Conservation (phyloP, 2,888 invertebrate species). For the Phyllotreta cruciferae region DNA sequence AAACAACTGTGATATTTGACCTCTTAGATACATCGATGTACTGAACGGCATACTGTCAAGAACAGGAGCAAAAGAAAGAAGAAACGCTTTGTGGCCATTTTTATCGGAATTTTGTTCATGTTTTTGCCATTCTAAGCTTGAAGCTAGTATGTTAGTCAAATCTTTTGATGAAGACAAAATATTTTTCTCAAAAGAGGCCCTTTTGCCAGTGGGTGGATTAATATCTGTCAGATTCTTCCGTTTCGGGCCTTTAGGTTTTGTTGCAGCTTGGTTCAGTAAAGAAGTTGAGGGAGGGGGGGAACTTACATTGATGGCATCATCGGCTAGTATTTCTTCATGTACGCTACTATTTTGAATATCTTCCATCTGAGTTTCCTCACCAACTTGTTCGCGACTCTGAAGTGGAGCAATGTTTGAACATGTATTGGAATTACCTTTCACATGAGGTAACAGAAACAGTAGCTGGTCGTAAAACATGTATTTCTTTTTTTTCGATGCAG, state of each 20-base stretch:
- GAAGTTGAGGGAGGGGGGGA: slow-evolving; percentile 1
- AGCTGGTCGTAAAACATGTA: slow-evolving; percentile 25
- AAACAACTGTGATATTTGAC: slow-evolving; percentile 8
- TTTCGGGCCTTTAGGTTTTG: slow-evolving; percentile 3
- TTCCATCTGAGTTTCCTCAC: background rate
- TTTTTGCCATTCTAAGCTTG: slow-evolving; percentile 7
- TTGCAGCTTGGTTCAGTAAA: background rate
- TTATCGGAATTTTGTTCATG: slow-evolving; percentile 4
- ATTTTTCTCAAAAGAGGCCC: slow-evolving; percentile 2
- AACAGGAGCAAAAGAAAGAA: slow-evolving; percentile 5
- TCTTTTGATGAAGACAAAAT: slow-evolving; percentile 9
- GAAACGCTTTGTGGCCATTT: slow-evolving; percentile 7
- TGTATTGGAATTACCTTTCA: slow-evolving; percentile 23
- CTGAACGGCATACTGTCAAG: slow-evolving; percentile 4
- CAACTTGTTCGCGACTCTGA: slow-evolving; percentile 18
- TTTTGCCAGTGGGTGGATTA: slow-evolving; percentile 6
- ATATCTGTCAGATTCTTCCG: background rate
- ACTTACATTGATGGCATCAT: slow-evolving; percentile 21
- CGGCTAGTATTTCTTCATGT: slow-evolving; percentile 19
- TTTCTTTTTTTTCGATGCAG: slow-evolving; percentile 22
- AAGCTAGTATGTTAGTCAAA: slow-evolving; percentile 6
- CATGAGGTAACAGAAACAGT: slow-evolving; percentile 21
- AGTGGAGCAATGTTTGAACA: slow-evolving; percentile 23
- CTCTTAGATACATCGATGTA: background rate
- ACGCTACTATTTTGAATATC: slow-evolving; percentile 5